These are phyloP conservation scores for Macroglossus sobrinus DNA, from an alignment of 2,113 vertebrate genomes.

Conservation along the genomic window DNA sequence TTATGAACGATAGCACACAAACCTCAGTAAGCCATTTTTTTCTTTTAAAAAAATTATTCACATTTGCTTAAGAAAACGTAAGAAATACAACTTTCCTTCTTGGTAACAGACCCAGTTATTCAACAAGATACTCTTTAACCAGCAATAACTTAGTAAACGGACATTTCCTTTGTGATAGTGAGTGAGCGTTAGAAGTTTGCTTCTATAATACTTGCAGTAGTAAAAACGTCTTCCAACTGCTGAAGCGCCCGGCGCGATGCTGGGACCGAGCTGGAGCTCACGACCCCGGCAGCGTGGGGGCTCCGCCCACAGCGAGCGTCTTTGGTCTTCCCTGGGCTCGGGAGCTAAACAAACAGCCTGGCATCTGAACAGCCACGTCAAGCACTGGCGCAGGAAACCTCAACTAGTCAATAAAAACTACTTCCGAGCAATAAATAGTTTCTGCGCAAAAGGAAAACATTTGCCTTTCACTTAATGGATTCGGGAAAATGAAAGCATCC, in stretches of 20 bases:
- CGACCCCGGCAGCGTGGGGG: background rate
- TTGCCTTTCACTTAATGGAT: conserved; percentile 5
- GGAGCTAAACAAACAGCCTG: background rate
- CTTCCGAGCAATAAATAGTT: conserved; percentile 76
- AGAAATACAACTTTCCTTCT: conserved; percentile 22
- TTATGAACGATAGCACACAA: conserved; percentile 35
- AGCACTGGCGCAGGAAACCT: background rate
- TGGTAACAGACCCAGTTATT: conserved; percentile 23
- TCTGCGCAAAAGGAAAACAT: conserved; percentile 21
- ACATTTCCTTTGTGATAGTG: background rate
- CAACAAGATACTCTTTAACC: conserved; percentile 7
- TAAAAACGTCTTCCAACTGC: background rate
- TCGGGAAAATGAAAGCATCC: conserved; percentile 22
- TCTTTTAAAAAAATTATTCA: conserved; percentile 47
- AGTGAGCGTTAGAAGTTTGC: conserved; percentile 30
- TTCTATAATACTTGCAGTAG: background rate
- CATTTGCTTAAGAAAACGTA: conserved; percentile 65
- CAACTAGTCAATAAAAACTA: background rate
- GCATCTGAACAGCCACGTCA: background rate
- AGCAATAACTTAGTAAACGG: conserved; percentile 1
- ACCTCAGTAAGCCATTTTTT: conserved; percentile 51
- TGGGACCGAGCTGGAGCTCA: background rate
- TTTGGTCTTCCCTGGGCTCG: background rate
- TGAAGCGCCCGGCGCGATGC: background rate
- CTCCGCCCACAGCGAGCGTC: background rate